These are phyloP conservation scores for Lindbergichthys nudifrons DNA, from an alignment of 2,797 vertebrate species.

Conservation along the genomic window DNA sequence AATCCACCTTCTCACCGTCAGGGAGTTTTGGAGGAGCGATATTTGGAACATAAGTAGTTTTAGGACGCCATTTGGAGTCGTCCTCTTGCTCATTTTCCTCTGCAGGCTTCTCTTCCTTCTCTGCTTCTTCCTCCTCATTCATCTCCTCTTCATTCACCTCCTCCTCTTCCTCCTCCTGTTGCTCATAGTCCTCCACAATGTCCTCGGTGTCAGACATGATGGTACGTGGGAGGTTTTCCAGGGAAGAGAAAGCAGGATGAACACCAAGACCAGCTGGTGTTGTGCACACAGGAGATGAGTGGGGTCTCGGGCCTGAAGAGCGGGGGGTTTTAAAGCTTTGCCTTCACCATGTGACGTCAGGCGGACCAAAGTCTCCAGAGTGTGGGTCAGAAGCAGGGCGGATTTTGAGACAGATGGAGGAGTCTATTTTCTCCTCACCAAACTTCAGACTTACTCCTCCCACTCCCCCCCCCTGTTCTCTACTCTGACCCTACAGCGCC, in stretches of 20 bases:
- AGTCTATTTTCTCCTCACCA: constrained; percentile 84
- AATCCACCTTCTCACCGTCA: constrained; percentile 87
- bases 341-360: constrained; percentile 73
- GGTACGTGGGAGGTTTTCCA: constrained; percentile 31
- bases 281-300: constrained; percentile 40
- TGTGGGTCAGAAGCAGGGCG: constrained; percentile 65
- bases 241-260: constrained; percentile 20
- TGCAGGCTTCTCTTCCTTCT: constrained; percentile 38
- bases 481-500: constrained; percentile 63
- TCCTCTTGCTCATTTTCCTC: constrained; percentile 64
- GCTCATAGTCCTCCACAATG: constrained; percentile 77
- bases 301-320: constrained; percentile 24
- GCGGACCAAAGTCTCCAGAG: constrained; percentile 50
- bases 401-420: constrained; percentile 81
- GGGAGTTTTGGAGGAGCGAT: constrained; percentile 86
- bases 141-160: constrained; percentile 41
- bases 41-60: constrained; percentile 79
- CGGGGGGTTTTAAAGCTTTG: constrained; percentile 71
- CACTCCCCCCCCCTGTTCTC: constrained; percentile 52
- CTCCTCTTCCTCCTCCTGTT: constrained; percentile 55
- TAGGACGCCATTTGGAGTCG: constrained; percentile 74
- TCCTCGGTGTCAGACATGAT: constrained; percentile 85
- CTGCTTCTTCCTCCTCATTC: constrained; percentile 27
- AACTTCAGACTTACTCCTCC: constrained; percentile 59
- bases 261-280: constrained; percentile 57